Percentiles rank a stretch among this genome's conserved stretches.
Evolutionary conservation across 2,888 invertebrate species (phyloP).

Genomic region (Philereme transversata): DNA sequence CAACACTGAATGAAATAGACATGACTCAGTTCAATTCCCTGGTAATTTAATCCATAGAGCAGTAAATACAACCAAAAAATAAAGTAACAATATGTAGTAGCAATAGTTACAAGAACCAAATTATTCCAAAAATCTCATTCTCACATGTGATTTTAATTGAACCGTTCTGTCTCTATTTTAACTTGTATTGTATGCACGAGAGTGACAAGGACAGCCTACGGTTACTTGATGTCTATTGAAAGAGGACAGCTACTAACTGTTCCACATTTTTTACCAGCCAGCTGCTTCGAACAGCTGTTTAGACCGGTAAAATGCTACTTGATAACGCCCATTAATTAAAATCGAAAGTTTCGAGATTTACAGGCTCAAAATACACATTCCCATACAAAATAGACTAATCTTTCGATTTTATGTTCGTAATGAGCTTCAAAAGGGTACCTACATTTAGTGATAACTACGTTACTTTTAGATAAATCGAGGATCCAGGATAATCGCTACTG

Average conservation of each 20-base stretch:
- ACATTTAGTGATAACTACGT: neutral
- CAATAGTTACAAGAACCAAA: constrained; percentile 6
- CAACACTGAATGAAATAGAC: too few relatives aligned
- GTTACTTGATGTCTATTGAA: constrained; percentile 57
- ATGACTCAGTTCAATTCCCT: too few relatives aligned
- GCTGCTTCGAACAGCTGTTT: constrained; percentile 82
- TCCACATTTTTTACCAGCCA: constrained; percentile 77
- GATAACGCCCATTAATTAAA: constrained; percentile 6
- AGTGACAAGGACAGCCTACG: constrained; percentile 60
- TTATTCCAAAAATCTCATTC: constrained; percentile 7
- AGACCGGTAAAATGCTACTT: constrained; percentile 58
- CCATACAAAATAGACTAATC: neutral
- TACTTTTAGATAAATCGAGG: neutral
- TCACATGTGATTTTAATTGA: constrained; percentile 7
- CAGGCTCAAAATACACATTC: neutral
- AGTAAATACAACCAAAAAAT: neutral
- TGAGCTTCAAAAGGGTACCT: neutral
- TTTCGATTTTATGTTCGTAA: neutral
- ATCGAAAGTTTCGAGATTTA: neutral
- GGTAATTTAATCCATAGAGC: too few relatives aligned
- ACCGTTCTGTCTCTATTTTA: constrained; percentile 48
- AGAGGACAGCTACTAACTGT: constrained; percentile 72
- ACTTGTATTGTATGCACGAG: constrained; percentile 44
- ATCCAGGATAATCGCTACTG: neutral
- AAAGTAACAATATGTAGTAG: neutral